Base-by-base conservation (phyloP, 2,888 invertebrate species). In the Branchellion lobata region DNA sequence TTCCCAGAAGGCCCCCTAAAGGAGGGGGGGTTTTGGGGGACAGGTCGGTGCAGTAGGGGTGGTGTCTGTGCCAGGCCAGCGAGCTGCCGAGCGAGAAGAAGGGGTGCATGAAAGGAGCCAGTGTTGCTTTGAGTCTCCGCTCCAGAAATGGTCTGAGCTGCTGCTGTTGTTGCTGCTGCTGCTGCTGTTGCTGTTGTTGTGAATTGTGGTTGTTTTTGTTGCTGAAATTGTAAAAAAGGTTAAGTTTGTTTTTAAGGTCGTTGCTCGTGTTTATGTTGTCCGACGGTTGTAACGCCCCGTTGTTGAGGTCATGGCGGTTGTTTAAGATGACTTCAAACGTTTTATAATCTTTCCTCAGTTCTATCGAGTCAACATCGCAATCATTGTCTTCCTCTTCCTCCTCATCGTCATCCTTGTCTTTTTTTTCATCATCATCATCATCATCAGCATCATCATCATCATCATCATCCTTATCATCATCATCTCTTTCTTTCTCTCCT, bases 121-220 rank as follows among this genome's bases (percentile, higher is more conserved):
- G n/a, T 3, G 8, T 57, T 5, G 8, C 61, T 57, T 57, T 18
- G 8, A 57, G 3, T 40, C 21, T 57, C 5, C 24, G 5, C 21
- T 57, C 61, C 21, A 57, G 24, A 29, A 24, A 29, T 75, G 51
- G 53, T 18, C 11, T 31, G 65, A 29, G 29, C 21, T 29, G 3
- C n/a, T 65, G 65, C n/a, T 65, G 65, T 65, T 65, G 65, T 65
- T 65, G 65, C 8, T 3, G 29, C n/a, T 65, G 65, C 65, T 65
- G n/a, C 21, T 3, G n/a, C 3, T 65, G 65, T n/a, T n/a, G 5
- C 14, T 14, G 14, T 40, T 14, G 14, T 40, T 40, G 14, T 40
- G 5, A 5, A 40, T 40, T 40, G 5, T 40, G 40, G 40, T 5
- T 40, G 40, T 40, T 14, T 40, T 40, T 14, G 5, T 40, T 40